Conservation (phyloP, 1,140 invertebrate genomes). For the Theocolax elegans region DNA sequence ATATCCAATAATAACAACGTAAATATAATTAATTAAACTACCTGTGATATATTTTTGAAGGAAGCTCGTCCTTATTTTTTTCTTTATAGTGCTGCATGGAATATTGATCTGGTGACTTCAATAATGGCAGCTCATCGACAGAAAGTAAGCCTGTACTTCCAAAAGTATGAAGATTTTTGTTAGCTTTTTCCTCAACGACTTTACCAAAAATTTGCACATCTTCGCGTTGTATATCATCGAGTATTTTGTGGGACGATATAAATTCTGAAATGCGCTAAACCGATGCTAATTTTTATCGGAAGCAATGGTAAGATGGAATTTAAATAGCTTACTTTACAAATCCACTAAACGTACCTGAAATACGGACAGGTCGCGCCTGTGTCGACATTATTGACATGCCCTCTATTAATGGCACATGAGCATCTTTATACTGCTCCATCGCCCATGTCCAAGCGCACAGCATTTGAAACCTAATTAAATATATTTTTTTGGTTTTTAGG, state of each 20-base stretch:
- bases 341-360: background rate
- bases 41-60: too few species aligned
- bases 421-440: too few species aligned
- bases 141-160: conserved; percentile 56
- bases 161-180: conserved; percentile 60
- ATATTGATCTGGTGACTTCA: too few species aligned
- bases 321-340: too few species aligned
- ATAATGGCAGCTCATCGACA: conserved; percentile 45
- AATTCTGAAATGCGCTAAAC: conserved; percentile 52
- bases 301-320: background rate
- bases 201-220: conserved; percentile 49
- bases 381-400: conserved; percentile 10
- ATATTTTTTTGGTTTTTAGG: too few species aligned
- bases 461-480: too few species aligned
- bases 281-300: conserved; percentile 13
- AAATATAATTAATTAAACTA: too few species aligned
- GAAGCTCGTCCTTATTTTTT: too few species aligned
- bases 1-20: too few species aligned
- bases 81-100: too few species aligned
- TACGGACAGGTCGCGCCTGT: background rate
- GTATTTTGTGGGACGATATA: conserved; percentile 59
- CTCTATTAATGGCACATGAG: background rate
- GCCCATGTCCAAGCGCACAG: too few species aligned
- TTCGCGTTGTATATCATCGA: conserved; percentile 50
- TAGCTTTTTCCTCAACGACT: conserved; percentile 54